Base-by-base conservation (phyloP, 2,797 vertebrate species). In the Hafferia zeledoni region DNA sequence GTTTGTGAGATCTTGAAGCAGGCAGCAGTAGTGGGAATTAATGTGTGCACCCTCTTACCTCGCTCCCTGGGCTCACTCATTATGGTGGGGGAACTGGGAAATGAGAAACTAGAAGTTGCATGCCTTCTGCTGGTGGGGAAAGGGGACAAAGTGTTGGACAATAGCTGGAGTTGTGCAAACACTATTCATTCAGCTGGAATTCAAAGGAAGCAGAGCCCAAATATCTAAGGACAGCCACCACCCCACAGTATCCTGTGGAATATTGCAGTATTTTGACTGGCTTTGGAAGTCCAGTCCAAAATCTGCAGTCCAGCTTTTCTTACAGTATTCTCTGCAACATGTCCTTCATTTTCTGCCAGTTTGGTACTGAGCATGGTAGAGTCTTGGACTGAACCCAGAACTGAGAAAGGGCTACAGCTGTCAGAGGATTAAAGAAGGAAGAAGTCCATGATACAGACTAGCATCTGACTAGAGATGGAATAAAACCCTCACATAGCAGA, bases 311-410 rank as follows among this genome's bases (percentile, higher is more conserved):
- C n/a, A 17, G n/a, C 17, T 31, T 64, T 67, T 56, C 44, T 52
- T 63, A 33, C 0, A 0, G 35, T 30, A 24, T 28, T 59, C 10
- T 83, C 47, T 67, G 39, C 22, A 64, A 3, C 2, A 0, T 37
- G 28, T 61, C 10, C 33, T 81, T 72, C 7, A 6, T 56, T 60
- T 43, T 31, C 41, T 64, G 52, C 37, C 41, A 17, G 4, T 44
- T 64, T n/a, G 15, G 30, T 64, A 44, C 41, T n/a, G 61, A 64
- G 30, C 41, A 64, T 30, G 44, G 41, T n/a, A 63, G 30, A 17
- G 41, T n/a, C 41, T 43, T 31, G 39, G 39, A 63, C 22, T 30
- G 10, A n/a, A 6, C 61, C 20, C 41, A 44, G 61, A n/a, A 43
- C 41, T 64, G 30, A 64, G 41, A 63, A 63, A 63, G 61, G 23